phyloP scores from a whole-genome alignment of 2,797 vertebrate species.

The Crypturellus tataupa region DNA sequence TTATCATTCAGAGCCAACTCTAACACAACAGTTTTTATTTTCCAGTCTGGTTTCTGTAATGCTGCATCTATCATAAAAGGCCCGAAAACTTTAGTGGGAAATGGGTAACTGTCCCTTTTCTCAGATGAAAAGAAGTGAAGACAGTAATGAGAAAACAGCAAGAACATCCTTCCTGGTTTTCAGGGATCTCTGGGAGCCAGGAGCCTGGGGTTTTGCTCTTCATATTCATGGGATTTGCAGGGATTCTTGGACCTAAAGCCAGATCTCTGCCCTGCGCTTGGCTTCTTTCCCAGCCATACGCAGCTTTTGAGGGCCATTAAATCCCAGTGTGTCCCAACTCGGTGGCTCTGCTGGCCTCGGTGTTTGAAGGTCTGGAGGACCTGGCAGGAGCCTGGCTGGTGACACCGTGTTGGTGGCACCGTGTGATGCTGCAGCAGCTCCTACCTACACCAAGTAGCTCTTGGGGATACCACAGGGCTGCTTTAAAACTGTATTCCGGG shows the following conservation, averaged over 20 bases:
- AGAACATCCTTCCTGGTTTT: background rate
- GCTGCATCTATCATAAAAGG: background rate
- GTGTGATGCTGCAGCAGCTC: accelerated
- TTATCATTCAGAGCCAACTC: background rate
- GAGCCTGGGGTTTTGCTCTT: background rate
- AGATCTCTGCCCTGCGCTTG: background rate
- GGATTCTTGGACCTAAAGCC: background rate
- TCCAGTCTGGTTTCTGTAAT: background rate
- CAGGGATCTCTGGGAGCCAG: background rate
- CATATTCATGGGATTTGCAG: background rate
- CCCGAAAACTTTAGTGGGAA: background rate
- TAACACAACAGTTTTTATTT: background rate
- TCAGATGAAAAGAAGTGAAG: background rate
- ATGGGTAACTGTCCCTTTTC: background rate
- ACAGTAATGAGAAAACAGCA: background rate
- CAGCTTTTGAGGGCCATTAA: background rate
- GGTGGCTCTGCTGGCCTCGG: background rate
- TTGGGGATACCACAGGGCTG: background rate
- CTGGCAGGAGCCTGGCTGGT: background rate
- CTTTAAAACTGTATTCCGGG: background rate
- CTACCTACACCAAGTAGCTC: background rate
- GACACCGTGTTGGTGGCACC: background rate
- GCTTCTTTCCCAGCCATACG: background rate
- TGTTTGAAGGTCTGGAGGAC: background rate
- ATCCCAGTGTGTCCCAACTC: background rate